Conservation (phyloP, 2,113 vertebrate genomes). For the Ginglymostoma cirratum region DNA sequence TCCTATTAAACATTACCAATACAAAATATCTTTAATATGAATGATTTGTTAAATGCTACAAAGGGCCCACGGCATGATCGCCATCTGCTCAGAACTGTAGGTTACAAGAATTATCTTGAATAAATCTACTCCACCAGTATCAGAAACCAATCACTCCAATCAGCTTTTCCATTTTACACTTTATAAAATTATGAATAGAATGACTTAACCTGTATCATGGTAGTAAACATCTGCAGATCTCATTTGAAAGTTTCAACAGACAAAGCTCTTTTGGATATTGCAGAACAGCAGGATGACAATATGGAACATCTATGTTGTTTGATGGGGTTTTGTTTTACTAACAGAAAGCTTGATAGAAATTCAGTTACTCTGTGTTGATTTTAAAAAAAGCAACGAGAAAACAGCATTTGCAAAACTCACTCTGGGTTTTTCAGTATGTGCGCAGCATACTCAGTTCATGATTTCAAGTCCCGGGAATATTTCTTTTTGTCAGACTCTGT, state of each 20-base stretch:
- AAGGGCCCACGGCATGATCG: neutral
- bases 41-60: neutral
- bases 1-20: neutral
- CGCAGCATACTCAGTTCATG: neutral
- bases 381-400: neutral
- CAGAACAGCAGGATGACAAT: neutral
- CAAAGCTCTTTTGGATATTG: neutral
- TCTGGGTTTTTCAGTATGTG: neutral
- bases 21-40: neutral
- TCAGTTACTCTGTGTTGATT: neutral
- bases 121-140: neutral
- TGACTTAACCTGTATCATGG: neutral
- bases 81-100: neutral
- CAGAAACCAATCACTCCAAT: neutral
- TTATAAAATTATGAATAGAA: neutral
- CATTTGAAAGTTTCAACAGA: neutral
- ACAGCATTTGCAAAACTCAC: neutral
- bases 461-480: neutral
- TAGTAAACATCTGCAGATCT: neutral
- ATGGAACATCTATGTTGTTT: neutral
- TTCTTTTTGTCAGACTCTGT: neutral
- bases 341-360: neutral
- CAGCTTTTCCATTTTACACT: neutral
- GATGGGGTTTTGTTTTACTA: neutral
- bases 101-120: neutral